A percentile compares a stretch with the other conserved stretches of the same genome.
phyloP scores from a whole-genome alignment of 2,797 vertebrate species.

The Spheniscus humboldti region DNA sequence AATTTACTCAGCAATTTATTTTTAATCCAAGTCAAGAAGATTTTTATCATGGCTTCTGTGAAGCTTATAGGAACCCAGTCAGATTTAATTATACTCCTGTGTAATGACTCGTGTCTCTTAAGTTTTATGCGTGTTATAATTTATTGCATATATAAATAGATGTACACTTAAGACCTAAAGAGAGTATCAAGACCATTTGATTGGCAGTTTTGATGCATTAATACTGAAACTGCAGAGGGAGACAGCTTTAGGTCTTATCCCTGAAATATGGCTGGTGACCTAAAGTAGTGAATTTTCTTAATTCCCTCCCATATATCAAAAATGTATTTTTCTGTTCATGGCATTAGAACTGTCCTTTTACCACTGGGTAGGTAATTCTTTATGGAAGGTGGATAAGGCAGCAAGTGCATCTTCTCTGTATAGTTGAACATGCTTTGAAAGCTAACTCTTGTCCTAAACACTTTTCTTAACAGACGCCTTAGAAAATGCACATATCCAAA shows the following conservation, averaged over 20 bases:
- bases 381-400: not conserved
- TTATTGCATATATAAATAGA: conserved; percentile 32
- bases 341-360: not conserved
- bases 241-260: not conserved
- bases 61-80: conserved; percentile 3
- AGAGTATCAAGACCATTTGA: not conserved
- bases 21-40: conserved; percentile 46
- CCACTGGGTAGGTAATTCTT: not conserved
- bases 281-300: not conserved
- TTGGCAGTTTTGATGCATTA: not conserved
- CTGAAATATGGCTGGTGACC: not conserved
- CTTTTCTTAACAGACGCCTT: not conserved
- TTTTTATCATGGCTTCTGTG: conserved; percentile 44
- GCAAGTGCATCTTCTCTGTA: not conserved
- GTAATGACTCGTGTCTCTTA: conserved; percentile 35
- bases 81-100: conserved; percentile 52
- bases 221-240: not conserved
- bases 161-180: not conserved
- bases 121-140: conserved; percentile 36
- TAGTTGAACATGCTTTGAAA: not conserved
- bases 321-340: not conserved
- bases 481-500: not conserved
- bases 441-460: not conserved
- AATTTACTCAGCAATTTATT: conserved; percentile 64
- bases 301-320: not conserved